Conservation (phyloP, 2,113 vertebrate genomes). For the Climacteris rufus region DNA sequence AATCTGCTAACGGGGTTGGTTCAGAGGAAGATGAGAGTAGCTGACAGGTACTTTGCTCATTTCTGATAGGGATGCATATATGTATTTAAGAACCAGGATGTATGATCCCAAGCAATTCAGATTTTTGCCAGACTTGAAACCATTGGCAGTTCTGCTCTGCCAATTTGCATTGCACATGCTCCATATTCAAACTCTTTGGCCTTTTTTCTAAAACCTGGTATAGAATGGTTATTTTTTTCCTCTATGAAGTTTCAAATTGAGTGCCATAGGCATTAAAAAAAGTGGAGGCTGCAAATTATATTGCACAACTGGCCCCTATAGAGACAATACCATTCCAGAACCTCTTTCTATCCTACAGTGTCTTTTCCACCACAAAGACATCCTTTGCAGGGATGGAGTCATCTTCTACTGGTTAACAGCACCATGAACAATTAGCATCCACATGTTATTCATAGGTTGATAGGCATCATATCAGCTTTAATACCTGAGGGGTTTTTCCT, state of each 20-base stretch:
- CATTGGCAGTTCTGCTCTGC: background rate
- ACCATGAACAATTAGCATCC: background rate
- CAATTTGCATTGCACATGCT: background rate
- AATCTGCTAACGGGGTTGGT: background rate
- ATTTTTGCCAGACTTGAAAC: background rate
- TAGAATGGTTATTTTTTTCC: background rate
- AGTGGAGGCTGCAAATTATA: fast-evolving
- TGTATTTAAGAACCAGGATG: background rate
- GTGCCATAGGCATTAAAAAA: background rate
- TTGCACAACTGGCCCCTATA: background rate
- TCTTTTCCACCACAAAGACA: background rate
- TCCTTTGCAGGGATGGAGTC: background rate
- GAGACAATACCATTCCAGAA: background rate
- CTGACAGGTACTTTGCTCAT: background rate
- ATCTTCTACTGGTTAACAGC: background rate
- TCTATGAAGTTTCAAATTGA: background rate
- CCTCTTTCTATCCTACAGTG: background rate
- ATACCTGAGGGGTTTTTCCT: background rate
- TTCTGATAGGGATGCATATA: background rate
- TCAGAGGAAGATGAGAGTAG: background rate
- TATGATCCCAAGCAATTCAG: background rate
- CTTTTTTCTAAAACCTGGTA: background rate
- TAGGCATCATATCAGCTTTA: background rate
- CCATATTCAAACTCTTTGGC: background rate
- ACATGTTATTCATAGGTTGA: background rate